phyloP scores from a whole-genome alignment of 1,140 invertebrate species.

The Drosophila lacertosa region DNA sequence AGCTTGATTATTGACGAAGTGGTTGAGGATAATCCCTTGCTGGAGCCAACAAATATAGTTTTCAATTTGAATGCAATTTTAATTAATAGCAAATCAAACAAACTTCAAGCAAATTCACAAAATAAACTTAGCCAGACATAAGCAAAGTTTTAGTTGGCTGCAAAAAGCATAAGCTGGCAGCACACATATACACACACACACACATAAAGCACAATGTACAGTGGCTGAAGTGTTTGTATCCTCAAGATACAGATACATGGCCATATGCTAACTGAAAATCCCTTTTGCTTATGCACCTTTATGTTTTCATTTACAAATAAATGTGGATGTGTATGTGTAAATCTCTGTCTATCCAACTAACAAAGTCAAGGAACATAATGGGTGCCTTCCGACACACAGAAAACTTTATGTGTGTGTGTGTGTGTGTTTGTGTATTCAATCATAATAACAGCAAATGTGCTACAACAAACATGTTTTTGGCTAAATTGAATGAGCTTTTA shows the following conservation, averaged over 20 bases:
- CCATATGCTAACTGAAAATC: conserved; percentile 28
- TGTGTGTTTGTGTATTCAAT: conserved; percentile 62
- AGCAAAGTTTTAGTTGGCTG: conserved; percentile 36
- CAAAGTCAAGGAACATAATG: conserved; percentile 39
- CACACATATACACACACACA: conserved; percentile 15
- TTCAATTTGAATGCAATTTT: conserved; percentile 83
- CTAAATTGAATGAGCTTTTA: conserved; percentile 79
- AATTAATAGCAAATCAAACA: conserved; percentile 83
- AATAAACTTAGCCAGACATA: conserved; percentile 25
- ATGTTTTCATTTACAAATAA: conserved; percentile 80
- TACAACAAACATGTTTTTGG: conserved; percentile 61
- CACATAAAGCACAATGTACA: conserved; percentile 23
- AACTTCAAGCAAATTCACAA: conserved; percentile 44
- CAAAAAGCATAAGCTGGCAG: conserved; percentile 58
- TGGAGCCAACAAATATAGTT: conserved; percentile 71
- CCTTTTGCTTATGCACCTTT: conserved; percentile 54
- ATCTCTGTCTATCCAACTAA: conserved; percentile 9
- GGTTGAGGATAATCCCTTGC: conserved; percentile 46
- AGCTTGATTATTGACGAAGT: conserved; percentile 69
- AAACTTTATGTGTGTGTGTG: conserved; percentile 31
- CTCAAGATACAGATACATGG: conserved; percentile 33
- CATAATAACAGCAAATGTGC: conserved; percentile 72
- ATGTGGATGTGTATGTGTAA: conserved; percentile 35
- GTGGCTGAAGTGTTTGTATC: conserved; percentile 54
- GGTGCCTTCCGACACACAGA: conserved; percentile 26